Evolutionary conservation across 2,113 vertebrate species (phyloP).

Genomic region (Neotragus moschatus): DNA sequence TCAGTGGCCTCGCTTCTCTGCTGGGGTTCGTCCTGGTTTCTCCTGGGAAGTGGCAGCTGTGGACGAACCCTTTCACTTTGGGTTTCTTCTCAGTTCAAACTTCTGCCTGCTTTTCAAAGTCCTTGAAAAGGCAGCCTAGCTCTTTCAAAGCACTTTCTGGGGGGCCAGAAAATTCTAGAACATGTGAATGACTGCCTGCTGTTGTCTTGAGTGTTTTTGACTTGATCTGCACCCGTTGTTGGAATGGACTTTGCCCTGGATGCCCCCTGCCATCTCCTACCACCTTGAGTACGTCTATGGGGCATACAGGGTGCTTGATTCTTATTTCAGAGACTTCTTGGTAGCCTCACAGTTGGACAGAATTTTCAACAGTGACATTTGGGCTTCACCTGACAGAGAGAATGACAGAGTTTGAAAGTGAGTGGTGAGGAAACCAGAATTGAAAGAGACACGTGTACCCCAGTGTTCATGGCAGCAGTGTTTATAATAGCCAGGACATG

Average conservation of each 20-base stretch:
- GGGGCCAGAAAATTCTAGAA: background rate
- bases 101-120: background rate
- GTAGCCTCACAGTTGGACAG: background rate
- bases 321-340: background rate
- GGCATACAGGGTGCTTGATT: background rate
- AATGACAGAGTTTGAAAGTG: background rate
- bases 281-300: accelerated
- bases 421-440: background rate
- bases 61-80: background rate
- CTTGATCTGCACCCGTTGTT: background rate
- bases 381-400: background rate
- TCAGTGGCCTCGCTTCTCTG: background rate
- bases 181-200: background rate
- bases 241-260: background rate
- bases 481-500: too few relatives aligned
- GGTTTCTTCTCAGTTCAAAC: background rate
- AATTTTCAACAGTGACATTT: background rate
- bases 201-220: background rate
- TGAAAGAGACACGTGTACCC: too few relatives aligned
- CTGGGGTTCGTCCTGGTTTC: background rate
- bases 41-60: background rate
- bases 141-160: background rate
- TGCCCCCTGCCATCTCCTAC: background rate
- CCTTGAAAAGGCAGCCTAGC: background rate
- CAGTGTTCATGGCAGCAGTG: too few relatives aligned